These are phyloP conservation scores for Hipposideros larvatus DNA, from an alignment of 2,797 vertebrate species.

Conservation along the genomic window DNA sequence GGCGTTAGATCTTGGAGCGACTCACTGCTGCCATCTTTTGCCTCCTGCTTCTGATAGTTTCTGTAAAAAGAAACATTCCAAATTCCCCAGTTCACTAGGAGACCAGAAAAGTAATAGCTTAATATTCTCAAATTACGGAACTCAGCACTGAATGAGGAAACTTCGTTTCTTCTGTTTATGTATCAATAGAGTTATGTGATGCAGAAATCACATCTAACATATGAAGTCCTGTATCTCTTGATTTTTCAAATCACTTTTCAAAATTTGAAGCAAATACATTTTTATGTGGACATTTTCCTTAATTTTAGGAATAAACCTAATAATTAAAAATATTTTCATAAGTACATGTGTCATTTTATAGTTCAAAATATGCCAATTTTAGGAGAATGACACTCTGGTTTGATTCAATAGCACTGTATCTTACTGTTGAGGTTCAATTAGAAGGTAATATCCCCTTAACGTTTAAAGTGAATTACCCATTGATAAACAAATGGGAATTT, in stretches of 20 bases:
- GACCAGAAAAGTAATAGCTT: not conserved
- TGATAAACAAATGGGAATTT: not conserved
- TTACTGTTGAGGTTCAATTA: not conserved
- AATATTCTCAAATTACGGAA: not conserved
- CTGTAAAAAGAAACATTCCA: not conserved
- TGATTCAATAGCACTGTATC: not conserved
- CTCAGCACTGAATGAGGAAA: not conserved
- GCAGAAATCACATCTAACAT: not conserved
- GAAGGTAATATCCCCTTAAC: not conserved
- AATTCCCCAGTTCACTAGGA: not conserved
- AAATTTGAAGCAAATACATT: not conserved
- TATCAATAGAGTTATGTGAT: not conserved
- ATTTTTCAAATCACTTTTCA: constrained; percentile 30
- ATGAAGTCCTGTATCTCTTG: not conserved
- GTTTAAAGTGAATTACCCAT: not conserved
- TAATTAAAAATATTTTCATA: constrained; percentile 27
- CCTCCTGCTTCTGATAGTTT: constrained; percentile 54
- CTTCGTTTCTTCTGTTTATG: not conserved
- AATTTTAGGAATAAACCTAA: not conserved
- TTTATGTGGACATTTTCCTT: not conserved
- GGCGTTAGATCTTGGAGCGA: constrained; percentile 58
- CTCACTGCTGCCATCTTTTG: constrained; percentile 90
- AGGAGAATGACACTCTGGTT: not conserved
- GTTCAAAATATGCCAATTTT: not conserved
- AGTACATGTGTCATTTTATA: not conserved